Conservation (phyloP, 2,113 vertebrate species). For the Mugil cephalus region DNA sequence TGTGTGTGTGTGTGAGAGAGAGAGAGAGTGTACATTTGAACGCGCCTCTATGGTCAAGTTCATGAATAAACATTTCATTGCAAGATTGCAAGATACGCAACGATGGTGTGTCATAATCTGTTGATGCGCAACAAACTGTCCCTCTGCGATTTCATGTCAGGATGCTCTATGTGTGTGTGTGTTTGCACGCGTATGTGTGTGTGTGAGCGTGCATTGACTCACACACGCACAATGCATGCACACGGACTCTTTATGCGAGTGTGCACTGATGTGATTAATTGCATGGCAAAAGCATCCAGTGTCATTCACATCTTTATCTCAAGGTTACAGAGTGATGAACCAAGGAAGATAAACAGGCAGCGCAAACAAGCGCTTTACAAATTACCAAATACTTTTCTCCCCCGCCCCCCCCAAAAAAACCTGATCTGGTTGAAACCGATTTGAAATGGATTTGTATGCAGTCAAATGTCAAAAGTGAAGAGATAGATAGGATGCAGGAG, state of each 20-base stretch:
- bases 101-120: slow-evolving; percentile 58
- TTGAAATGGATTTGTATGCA: slow-evolving; percentile 33
- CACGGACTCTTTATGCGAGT: slow-evolving; percentile 18
- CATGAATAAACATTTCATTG: slow-evolving; percentile 68
- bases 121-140: slow-evolving; percentile 62
- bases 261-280: slow-evolving; percentile 69
- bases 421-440: slow-evolving; percentile 32
- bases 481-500: slow-evolving; percentile 22
- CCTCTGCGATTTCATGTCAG: slow-evolving; percentile 55
- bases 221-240: slow-evolving; percentile 16
- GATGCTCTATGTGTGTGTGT: not conserved
- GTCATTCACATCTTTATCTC: slow-evolving; percentile 77
- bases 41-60: slow-evolving; percentile 46
- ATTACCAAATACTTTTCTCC: slow-evolving; percentile 53
- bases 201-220: not conserved
- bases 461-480: slow-evolving; percentile 58
- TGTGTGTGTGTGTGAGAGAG: too few relatives aligned
- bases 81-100: slow-evolving; percentile 30
- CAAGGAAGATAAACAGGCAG: slow-evolving; percentile 60
- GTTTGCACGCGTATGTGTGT: slow-evolving; percentile 14
- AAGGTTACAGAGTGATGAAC: slow-evolving; percentile 78
- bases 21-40: slow-evolving; percentile 2
- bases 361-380: slow-evolving; percentile 64
- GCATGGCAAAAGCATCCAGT: slow-evolving; percentile 57
- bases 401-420: slow-evolving; percentile 18